phyloP scores from a whole-genome alignment of 2,888 invertebrate species.

The Hypsopygia costalis region DNA sequence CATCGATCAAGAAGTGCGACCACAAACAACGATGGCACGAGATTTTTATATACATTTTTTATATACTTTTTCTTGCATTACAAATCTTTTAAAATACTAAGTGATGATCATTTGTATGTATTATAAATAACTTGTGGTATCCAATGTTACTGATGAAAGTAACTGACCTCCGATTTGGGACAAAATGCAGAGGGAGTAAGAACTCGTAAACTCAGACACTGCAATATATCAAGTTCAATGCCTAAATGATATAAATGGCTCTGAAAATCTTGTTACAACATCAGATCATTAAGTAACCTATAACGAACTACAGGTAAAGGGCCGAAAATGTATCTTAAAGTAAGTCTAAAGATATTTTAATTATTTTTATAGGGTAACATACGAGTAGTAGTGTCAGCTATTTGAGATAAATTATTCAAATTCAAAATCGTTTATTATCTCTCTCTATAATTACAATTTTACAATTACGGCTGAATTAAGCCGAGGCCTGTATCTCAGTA shows the following conservation, averaged over 20 bases:
- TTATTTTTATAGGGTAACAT: no score
- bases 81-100: not conserved
- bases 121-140: not conserved
- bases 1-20: no score
- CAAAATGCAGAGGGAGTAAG: not conserved
- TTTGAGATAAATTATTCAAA: no score
- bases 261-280: not conserved
- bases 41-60: no score
- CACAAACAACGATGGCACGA: no score
- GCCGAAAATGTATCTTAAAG: slow-evolving; percentile 3
- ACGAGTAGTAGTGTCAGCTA: no score
- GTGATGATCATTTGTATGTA: not conserved
- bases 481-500: no score
- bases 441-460: no score
- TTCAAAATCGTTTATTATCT: no score
- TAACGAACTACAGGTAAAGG: not conserved
- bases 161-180: not conserved
- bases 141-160: not conserved
- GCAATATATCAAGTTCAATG: not conserved
- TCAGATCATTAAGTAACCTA: not conserved
- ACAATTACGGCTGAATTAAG: no score
- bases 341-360: no score
- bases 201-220: not conserved
- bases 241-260: slow-evolving; percentile 1
- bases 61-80: no score